These are phyloP conservation scores for Sarotherodon lohbergeri DNA, from an alignment of 2,113 vertebrate genomes.

Conservation along the genomic window DNA sequence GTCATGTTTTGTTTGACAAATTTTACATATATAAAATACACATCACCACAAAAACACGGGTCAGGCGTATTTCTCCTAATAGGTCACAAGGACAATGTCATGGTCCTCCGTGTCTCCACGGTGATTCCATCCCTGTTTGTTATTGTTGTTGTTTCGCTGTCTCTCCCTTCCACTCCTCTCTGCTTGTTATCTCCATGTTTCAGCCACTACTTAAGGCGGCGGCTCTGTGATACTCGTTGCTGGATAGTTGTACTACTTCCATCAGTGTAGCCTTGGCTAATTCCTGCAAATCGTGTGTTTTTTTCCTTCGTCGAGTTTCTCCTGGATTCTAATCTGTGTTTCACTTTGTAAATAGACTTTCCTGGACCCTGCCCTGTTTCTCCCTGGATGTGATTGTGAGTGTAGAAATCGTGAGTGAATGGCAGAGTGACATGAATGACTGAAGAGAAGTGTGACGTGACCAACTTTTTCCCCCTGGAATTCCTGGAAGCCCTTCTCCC, in stretches of 20 bases:
- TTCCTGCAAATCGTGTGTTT: not conserved
- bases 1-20: not conserved
- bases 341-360: not conserved
- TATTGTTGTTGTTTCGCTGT: not conserved
- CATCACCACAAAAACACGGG: not conserved
- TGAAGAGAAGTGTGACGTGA: not conserved
- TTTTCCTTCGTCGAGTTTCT: not conserved
- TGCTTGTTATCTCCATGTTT: not conserved
- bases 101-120: not conserved
- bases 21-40: not conserved
- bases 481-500: not conserved
- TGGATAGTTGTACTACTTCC: not conserved
- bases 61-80: accelerated
- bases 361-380: accelerated
- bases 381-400: not conserved
- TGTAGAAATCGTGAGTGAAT: not conserved
- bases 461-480: not conserved
- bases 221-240: not conserved
- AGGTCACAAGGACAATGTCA: not conserved
- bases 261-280: not conserved
- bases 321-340: not conserved
- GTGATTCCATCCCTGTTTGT: not conserved
- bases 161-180: not conserved
- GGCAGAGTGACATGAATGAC: not conserved
- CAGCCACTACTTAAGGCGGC: not conserved